Evolutionary conservation across 2,113 vertebrate genomes (phyloP), one percentile per base, ranked within the genome.

Genomic region (Astatoreochromis straeleni): DNA sequence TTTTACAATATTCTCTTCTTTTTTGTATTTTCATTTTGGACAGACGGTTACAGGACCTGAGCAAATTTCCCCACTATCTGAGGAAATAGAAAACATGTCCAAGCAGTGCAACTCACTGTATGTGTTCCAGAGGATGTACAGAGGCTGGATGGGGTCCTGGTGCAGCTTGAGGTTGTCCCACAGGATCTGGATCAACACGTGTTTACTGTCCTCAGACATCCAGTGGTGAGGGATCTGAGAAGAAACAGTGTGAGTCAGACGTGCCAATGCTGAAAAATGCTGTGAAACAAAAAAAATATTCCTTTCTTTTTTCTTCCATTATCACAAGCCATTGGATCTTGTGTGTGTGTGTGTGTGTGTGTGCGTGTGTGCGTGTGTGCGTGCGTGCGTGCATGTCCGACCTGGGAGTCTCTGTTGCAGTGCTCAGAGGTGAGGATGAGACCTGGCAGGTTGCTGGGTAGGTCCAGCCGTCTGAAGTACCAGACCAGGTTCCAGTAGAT

Each of bases 91-190:
- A 75, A 29, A 78, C 73, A 78, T 13, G 17, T 58, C 19, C 13
- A 40, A 55, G 9, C 45, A 42, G 16, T 4, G 35, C 3, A 35
- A 95, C 95, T 94, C 88, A 99, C 99, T 98, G 91, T 97, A 97
- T n/a, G 97, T 97, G 85, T 98, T 99, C 99, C 99, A 99, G 70
- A 99, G 95, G 94, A 99, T 98, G 94, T 99, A 99, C 38, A 99
- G 95, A 7, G 99, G 98, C 83, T 98, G 97, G 35, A 98, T 93
- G 0, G 97, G 97, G 88, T 99, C 99, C 95, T 98, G 98, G 90
- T 99, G 98, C 86, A 99, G 95, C 90, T 98, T 99, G 92, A 98
- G 97, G 11, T 99, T 99, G 96, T 99, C 99, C 99, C 99, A 99
- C 4, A 99, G 95, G 94, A 99, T 98, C 94, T 99, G 98, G 94